Conservation (phyloP, 1,140 invertebrate genomes). For the Zaprionus ghesquierei region DNA sequence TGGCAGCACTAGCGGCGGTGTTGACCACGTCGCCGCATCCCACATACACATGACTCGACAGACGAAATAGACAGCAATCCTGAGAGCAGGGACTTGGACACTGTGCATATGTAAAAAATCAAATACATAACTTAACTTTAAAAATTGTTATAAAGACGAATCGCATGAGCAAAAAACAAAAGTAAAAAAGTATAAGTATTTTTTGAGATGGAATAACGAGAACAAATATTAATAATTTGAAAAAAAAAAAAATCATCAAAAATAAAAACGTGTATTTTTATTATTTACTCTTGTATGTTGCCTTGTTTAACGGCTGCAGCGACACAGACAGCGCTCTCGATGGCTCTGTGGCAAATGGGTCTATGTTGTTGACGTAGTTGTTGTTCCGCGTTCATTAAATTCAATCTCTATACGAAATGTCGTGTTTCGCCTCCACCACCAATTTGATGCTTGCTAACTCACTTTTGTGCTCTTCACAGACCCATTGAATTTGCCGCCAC, state of each 20-base stretch:
- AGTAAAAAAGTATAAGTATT: constrained; percentile 71
- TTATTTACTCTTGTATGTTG: constrained; percentile 60
- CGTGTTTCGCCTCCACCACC: constrained; percentile 1
- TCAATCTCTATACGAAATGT: constrained; percentile 18
- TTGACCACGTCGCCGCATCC: constrained; percentile 41
- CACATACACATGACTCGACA: constrained; percentile 22
- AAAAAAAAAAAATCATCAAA: constrained; percentile 72
- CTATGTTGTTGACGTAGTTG: constrained; percentile 44
- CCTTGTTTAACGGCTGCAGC: constrained; percentile 3
- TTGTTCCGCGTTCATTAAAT: constrained; percentile 41
- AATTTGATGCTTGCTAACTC: constrained; percentile 59
- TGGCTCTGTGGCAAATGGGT: constrained; percentile 34
- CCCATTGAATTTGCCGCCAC: constrained; percentile 84
- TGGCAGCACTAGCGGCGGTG: constrained; percentile 70
- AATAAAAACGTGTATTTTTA: constrained; percentile 77
- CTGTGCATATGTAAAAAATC: constrained; percentile 77
- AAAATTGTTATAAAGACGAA: constrained; percentile 70
- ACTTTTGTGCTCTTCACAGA: constrained; percentile 82
- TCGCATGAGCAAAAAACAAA: constrained; percentile 52
- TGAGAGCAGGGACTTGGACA: constrained; percentile 50
- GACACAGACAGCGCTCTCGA: constrained; percentile 16
- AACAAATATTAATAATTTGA: constrained; percentile 81
- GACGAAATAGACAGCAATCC: constrained; percentile 42
- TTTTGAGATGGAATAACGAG: constrained; percentile 79
- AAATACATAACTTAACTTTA: constrained; percentile 60